Evolutionary conservation across 2,113 vertebrate species (phyloP).

Genomic region (Tachycineta bicolor): DNA sequence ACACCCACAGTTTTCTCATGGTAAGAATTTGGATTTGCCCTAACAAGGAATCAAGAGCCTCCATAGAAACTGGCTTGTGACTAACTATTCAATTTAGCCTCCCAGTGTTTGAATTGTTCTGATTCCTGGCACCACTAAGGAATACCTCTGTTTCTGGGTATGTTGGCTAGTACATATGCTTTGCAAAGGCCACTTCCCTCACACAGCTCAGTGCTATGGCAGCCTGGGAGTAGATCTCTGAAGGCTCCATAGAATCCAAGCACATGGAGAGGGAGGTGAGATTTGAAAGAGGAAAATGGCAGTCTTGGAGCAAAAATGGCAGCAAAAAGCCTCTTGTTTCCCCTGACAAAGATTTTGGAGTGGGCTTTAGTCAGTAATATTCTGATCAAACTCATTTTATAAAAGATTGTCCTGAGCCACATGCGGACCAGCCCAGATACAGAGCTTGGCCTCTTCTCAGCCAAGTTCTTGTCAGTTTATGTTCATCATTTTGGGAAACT

Average conservation of each 20-base stretch:
- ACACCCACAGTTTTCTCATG: slow-evolving; percentile 17
- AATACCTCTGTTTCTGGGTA: not conserved
- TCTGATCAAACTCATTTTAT: not conserved
- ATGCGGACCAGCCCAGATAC: not conserved
- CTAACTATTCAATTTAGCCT: not conserved
- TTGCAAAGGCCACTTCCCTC: not conserved
- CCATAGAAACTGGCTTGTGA: not conserved
- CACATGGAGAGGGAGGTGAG: not conserved
- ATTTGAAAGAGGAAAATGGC: not conserved
- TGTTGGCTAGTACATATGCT: not conserved
- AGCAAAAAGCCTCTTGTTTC: not conserved
- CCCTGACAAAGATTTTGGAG: not conserved
- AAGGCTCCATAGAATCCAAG: not conserved
- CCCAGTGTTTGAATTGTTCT: not conserved
- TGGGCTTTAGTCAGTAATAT: not conserved
- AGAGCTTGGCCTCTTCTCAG: not conserved
- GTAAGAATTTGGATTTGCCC: not conserved
- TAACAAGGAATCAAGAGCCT: not conserved
- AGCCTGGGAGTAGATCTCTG: not conserved
- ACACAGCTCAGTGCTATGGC: not conserved
- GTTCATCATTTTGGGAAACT: not conserved
- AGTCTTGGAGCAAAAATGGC: not conserved
- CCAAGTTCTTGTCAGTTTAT: slow-evolving; percentile 1
- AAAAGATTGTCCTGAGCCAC: not conserved
- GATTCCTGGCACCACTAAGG: not conserved